Conservation (phyloP, 1,140 invertebrate species). For the Hylaeus anthracinus region DNA sequence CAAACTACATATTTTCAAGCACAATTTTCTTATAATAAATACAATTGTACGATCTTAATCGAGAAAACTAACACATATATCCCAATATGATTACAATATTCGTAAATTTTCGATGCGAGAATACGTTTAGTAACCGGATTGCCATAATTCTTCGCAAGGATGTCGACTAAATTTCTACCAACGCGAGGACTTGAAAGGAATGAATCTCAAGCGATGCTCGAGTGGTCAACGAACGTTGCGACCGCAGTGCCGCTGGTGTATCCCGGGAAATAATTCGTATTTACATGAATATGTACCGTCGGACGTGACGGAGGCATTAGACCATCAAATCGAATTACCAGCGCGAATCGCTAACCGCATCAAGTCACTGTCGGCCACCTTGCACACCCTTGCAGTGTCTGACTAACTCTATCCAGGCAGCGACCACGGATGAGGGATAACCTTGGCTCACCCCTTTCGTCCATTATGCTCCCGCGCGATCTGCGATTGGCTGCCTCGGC, state of each 20-base stretch:
- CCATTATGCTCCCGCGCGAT: constrained; percentile 47
- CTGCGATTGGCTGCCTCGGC: constrained; percentile 61
- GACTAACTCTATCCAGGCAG: constrained; percentile 61
- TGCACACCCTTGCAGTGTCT: constrained; percentile 63
- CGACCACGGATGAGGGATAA: constrained; percentile 56
- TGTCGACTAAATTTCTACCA: not conserved
- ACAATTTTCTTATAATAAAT: too few species aligned
- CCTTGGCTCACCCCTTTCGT: constrained; percentile 58
- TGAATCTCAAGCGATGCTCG: constrained; percentile 18
- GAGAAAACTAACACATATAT: too few species aligned
- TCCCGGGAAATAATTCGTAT: constrained; percentile 71
- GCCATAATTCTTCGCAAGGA: not conserved
- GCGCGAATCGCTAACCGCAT: constrained; percentile 73
- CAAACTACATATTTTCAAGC: too few species aligned
- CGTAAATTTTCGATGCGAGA: too few species aligned
- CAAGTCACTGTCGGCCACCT: constrained; percentile 75
- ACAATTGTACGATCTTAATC: too few species aligned
- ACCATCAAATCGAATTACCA: constrained; percentile 74
- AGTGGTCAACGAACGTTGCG: constrained; percentile 51
- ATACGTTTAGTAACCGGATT: not conserved
- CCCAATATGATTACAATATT: too few species aligned
- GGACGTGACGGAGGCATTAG: constrained; percentile 66
- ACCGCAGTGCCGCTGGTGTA: constrained; percentile 37
- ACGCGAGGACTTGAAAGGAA: constrained; percentile 23
- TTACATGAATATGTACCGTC: constrained; percentile 73